These are phyloP conservation scores for Epirrhoe tristata DNA, from an alignment of 2,888 invertebrate genomes.

Conservation along the genomic window DNA sequence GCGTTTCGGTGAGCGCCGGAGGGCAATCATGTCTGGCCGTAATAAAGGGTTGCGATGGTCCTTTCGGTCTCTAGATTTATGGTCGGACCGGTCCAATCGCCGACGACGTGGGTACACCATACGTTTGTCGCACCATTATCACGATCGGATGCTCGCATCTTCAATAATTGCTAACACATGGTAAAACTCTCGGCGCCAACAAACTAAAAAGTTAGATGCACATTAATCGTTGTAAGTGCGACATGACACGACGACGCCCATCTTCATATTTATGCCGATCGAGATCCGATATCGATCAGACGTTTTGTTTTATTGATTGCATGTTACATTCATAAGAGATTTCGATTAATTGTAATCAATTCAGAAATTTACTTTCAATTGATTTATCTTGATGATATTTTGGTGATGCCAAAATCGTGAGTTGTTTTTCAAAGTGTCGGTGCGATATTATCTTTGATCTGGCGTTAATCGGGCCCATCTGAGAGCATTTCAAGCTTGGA, in stretches of 20 bases:
- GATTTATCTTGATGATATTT: conserved; percentile 45
- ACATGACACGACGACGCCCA: conserved; percentile 71
- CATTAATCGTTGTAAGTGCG: conserved; percentile 67
- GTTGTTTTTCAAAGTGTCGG: conserved; percentile 44
- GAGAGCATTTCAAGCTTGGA: conserved; percentile 58
- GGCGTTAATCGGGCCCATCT: conserved; percentile 55
- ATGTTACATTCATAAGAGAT: conserved; percentile 52
- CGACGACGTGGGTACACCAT: conserved; percentile 63
- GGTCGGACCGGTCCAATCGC: conserved; percentile 60
- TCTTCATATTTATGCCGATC: conserved; percentile 76
- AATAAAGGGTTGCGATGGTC: conserved; percentile 81
- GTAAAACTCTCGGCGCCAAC: conserved; percentile 42
- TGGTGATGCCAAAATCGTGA: conserved; percentile 44
- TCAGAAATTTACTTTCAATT: conserved; percentile 41
- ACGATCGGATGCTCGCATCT: conserved; percentile 39
- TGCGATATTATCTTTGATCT: conserved; percentile 60
- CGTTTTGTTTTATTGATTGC: conserved; percentile 53
- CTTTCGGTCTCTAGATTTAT: conserved; percentile 78
- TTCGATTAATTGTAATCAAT: conserved; percentile 56
- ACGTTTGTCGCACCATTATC: conserved; percentile 78
- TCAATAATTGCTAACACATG: conserved; percentile 64
- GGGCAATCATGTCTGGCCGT: conserved; percentile 82
- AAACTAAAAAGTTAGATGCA: conserved; percentile 55
- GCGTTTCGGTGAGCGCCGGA: conserved; percentile 75
- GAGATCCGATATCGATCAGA: conserved; percentile 49